Base-by-base conservation (phyloP, 2,113 vertebrate species). In the Romanogobio albipinnatus region DNA sequence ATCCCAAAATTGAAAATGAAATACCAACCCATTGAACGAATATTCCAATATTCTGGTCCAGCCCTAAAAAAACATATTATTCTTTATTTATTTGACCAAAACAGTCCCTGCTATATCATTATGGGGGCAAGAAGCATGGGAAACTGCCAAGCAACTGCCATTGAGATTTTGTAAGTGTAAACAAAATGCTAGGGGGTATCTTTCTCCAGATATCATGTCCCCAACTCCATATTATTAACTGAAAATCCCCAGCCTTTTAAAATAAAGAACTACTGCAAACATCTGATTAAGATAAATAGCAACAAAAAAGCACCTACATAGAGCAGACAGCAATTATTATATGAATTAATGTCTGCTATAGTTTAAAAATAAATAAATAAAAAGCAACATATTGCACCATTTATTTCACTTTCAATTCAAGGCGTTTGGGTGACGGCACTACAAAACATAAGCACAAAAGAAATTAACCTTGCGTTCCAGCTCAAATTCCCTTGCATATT, bases 351-450 rank as follows among this genome's bases (percentile, higher is more conserved):
- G n/a, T 47, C 70, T 47, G 36, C 70, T 51, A 45, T 73, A 73
- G 10, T 14, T 45, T 7, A 45, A 13, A 73, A 73, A 47, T 73
- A 45, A 45, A 73, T 73, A 73, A 73, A 73, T 45, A n/a, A 66
- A 66, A 29, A 66, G 9, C 2, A 10, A 45, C 70, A 53, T 36
- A 76, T 53, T n/a, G 61, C 22, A 58, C 26, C 14, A 68, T 83
- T 88, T 83, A 71, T 85, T 88, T 80, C 29, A 86, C 53, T 74
- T 73, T 64, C 26, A 61, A 26, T 74, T 74, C 13, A 43, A 74
- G 26, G 15, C 66, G 70, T 47, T 53, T 76, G 66, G 66, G n/a
- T 68, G 59, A 75, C 39, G 51, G 26, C 53, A 17, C 71, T 43
- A 58, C 33, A 58, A 59, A 64, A 36, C 26, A 66, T 17, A 45